Conservation (phyloP, 2,113 vertebrate species). For the Vimba vimba region DNA sequence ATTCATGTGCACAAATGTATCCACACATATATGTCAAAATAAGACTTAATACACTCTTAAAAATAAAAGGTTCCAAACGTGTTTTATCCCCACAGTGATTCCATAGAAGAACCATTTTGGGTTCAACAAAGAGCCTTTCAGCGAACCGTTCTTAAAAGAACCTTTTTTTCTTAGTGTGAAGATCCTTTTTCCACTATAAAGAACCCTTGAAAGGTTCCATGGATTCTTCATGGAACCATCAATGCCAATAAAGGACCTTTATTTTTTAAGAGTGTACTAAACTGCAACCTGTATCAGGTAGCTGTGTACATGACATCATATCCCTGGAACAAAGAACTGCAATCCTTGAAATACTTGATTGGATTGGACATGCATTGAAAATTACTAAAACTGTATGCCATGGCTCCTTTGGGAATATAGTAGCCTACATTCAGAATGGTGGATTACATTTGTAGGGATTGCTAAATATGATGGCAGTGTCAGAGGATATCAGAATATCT, state of each 20-base stretch:
- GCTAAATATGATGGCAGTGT: not conserved
- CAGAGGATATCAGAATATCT: not conserved
- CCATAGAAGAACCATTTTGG: no score
- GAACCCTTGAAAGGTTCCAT: no score
- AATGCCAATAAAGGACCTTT: no score
- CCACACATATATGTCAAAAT: not conserved
- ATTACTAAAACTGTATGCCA: not conserved
- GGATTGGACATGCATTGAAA: not conserved
- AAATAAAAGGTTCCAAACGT: not conserved
- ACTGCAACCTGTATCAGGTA: not conserved
- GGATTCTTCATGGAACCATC: not conserved
- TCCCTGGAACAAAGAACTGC: slow-evolving; percentile 4
- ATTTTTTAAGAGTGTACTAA: not conserved
- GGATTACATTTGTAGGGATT: not conserved
- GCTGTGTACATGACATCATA: slow-evolving; percentile 26
- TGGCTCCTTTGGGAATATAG: not conserved
- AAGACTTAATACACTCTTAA: not conserved
- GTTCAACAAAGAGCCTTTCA: no score
- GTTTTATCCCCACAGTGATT: no score
- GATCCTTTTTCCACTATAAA: no score
- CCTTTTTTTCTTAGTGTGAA: no score
- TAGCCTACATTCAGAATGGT: not conserved
- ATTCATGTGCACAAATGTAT: not conserved
- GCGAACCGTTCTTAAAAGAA: no score
- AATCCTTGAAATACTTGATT: not conserved